Conservation (phyloP, 1,140 invertebrate genomes). For the Ganaspis sp. region DNA sequence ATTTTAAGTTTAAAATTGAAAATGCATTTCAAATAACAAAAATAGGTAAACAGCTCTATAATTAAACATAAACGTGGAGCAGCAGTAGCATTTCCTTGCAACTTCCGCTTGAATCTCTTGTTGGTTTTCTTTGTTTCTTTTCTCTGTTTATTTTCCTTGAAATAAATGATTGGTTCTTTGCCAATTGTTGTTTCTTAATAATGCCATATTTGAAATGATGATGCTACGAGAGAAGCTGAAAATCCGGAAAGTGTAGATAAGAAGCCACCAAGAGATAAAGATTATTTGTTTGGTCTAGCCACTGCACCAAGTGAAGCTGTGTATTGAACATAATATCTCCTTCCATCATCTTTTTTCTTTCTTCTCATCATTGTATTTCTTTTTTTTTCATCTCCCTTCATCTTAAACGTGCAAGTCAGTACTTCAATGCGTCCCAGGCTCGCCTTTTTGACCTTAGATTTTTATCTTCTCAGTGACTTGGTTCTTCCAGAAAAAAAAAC, state of each 20-base stretch:
- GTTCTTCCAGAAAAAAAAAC: neutral
- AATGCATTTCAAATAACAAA: no score
- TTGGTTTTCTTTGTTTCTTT: neutral
- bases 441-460: constrained; percentile 26
- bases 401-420: constrained; percentile 25
- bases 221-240: neutral
- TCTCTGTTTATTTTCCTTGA: neutral
- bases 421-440: constrained; percentile 19
- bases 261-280: constrained; percentile 61
- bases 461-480: constrained; percentile 11
- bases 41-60: no score
- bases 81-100: no score
- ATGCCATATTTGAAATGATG: constrained; percentile 18
- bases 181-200: constrained; percentile 20
- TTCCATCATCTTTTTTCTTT: constrained; percentile 33
- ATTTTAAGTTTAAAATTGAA: no score
- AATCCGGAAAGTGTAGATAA: constrained; percentile 54
- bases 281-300: constrained; percentile 65
- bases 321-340: constrained; percentile 20
- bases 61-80: no score
- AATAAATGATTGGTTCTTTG: constrained; percentile 14
- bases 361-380: constrained; percentile 13
- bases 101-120: no score
- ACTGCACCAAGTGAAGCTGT: constrained; percentile 2
- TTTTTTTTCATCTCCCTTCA: constrained; percentile 15